phyloP scores from a whole-genome alignment of 2,113 vertebrate species.

The Oxyruncus cristatus region DNA sequence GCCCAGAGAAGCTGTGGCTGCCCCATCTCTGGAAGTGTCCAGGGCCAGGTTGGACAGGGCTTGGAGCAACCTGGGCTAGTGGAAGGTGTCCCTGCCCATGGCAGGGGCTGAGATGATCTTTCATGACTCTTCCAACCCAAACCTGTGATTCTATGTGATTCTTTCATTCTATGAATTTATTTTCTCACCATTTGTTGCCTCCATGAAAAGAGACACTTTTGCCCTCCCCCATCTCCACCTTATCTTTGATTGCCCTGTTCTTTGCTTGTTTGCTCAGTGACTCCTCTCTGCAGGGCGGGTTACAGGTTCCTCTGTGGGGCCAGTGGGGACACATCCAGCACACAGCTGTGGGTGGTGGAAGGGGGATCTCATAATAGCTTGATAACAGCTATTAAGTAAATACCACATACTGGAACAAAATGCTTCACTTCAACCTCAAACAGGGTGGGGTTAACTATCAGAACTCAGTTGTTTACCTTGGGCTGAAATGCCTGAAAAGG shows the following conservation, averaged over 20 bases:
- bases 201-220: not conserved
- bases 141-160: not conserved
- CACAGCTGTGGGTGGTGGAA: not conserved
- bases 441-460: conserved; percentile 34
- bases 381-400: conserved; percentile 53
- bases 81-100: not conserved
- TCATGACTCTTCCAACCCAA: not conserved
- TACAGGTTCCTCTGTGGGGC: not conserved
- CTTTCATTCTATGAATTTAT: not conserved
- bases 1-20: not conserved
- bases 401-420: not conserved
- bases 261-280: not conserved
- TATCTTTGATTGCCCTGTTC: not conserved
- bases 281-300: not conserved
- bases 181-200: not conserved
- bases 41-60: accelerated
- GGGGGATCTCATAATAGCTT: conserved; percentile 2
- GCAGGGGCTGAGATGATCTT: not conserved
- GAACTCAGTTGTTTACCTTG: conserved; percentile 37
- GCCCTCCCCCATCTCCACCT: not conserved
- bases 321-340: not conserved
- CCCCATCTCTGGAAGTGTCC: not conserved
- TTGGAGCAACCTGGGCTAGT: not conserved
- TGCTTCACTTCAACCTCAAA: conserved; percentile 6
- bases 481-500: not conserved